phyloP scores from a whole-genome alignment of 2,888 invertebrate species.

The Thera britannica region DNA sequence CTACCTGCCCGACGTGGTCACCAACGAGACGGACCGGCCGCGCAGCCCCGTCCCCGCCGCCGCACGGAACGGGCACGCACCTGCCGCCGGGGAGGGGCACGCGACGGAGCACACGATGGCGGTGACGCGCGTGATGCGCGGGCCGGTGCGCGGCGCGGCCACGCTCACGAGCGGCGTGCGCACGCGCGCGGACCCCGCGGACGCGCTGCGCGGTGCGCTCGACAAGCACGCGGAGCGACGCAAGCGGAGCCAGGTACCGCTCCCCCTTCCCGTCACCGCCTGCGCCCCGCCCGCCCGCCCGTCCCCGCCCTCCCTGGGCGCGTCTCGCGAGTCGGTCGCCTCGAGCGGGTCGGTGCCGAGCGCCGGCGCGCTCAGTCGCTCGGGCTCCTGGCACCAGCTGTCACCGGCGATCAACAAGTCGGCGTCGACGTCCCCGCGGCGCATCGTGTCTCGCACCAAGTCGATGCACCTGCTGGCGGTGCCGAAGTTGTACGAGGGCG shows the following conservation, averaged over 20 bases:
- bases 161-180: conserved; percentile 86
- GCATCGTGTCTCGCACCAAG: conserved; percentile 85
- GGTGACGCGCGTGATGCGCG: conserved; percentile 89
- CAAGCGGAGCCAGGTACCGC: conserved; percentile 67
- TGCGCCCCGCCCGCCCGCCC: conserved; percentile 59
- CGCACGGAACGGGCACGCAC: conserved; percentile 53
- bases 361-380: conserved; percentile 79
- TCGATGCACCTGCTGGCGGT: conserved; percentile 90
- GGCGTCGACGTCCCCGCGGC: conserved; percentile 70
- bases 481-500: conserved; percentile 93
- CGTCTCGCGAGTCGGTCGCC: conserved; percentile 67
- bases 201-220: conserved; percentile 82
- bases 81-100: conserved; percentile 50
- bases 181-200: conserved; percentile 79
- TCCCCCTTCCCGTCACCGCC: conserved; percentile 57
- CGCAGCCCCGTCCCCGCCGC: conserved; percentile 46
- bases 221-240: conserved; percentile 74
- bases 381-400: conserved; percentile 93
- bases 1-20: conserved; percentile 78
- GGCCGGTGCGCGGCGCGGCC: conserved; percentile 89
- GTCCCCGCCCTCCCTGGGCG: conserved; percentile 56
- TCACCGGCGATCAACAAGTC: conserved; percentile 71
- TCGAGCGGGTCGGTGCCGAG: conserved; percentile 66
- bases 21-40: conserved; percentile 65
- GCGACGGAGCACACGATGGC: conserved; percentile 86